Evolutionary conservation across 2,113 vertebrate genomes (phyloP).

Genomic region (Myodes glareolus): DNA sequence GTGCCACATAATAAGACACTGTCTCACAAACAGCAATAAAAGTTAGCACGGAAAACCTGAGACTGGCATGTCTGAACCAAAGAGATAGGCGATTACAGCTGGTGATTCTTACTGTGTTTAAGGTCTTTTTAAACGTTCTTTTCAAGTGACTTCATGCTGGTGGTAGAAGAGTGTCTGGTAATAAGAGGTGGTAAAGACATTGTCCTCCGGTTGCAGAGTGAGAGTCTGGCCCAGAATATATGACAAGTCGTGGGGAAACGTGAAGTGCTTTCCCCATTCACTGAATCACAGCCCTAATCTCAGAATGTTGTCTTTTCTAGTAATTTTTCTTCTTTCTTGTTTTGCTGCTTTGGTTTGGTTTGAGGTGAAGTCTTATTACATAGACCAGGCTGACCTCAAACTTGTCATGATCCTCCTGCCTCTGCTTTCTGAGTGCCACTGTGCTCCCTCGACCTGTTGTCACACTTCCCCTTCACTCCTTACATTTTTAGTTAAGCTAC

Average conservation of each 20-base stretch:
- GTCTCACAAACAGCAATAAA: not conserved
- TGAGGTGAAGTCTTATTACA: not conserved
- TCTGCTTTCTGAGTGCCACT: not conserved
- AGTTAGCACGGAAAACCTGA: not conserved
- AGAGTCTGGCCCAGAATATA: not conserved
- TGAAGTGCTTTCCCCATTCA: not conserved
- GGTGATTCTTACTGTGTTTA: not conserved
- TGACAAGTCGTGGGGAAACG: not conserved
- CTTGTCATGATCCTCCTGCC: not conserved
- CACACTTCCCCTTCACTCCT: not conserved
- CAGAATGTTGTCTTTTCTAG: not conserved
- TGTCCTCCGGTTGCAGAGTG: not conserved
- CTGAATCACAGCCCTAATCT: not conserved
- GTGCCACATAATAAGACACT: not conserved
- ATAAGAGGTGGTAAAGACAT: not conserved
- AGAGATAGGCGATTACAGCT: not conserved
- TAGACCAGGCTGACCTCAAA: not conserved
- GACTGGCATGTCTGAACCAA: not conserved
- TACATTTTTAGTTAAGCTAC: slow-evolving; percentile 1
- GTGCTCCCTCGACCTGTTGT: not conserved
- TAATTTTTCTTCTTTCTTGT: not conserved
- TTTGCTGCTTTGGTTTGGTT: not conserved
- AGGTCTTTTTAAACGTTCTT: not conserved
- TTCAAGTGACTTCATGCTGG: not conserved
- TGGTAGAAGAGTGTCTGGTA: not conserved